Percentiles rank a stretch among this genome's conserved stretches.
Evolutionary conservation across 2,113 vertebrate species (phyloP).

Genomic region (Aptenodytes forsteri): DNA sequence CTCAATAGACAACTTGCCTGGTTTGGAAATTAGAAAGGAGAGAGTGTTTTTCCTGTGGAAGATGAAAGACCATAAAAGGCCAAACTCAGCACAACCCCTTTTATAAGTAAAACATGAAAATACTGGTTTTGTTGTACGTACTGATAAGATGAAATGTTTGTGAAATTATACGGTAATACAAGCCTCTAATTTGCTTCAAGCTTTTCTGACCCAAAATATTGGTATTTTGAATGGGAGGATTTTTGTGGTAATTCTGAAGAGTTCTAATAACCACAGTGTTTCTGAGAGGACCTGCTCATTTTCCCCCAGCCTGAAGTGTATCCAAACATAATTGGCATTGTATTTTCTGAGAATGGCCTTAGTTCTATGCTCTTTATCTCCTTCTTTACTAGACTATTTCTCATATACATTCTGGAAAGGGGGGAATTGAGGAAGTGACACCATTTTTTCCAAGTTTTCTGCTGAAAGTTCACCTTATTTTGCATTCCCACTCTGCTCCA

Average conservation of each 20-base stretch:
- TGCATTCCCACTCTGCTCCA: neutral
- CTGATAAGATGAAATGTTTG: neutral
- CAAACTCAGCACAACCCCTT: neutral
- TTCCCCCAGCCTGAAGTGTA: neutral
- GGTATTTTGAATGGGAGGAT: neutral
- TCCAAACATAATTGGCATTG: neutral
- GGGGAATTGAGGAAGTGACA: neutral
- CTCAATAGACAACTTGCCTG: neutral
- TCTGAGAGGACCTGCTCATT: neutral
- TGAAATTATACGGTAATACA: neutral
- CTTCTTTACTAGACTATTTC: neutral
- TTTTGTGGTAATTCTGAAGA: neutral
- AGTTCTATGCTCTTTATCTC: neutral
- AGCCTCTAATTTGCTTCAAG: neutral
- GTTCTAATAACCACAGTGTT: neutral
- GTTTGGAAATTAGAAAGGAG: neutral
- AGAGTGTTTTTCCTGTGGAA: neutral
- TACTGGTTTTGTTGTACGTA: neutral
- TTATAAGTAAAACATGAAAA: neutral
- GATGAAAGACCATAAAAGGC: conserved; percentile 6
- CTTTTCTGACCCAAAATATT: neutral
- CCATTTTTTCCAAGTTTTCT: neutral
- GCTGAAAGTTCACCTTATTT: neutral
- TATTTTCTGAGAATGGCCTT: neutral
- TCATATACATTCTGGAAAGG: neutral